phyloP scores from a whole-genome alignment of 1,140 invertebrate genomes.

The Limonius californicus region DNA sequence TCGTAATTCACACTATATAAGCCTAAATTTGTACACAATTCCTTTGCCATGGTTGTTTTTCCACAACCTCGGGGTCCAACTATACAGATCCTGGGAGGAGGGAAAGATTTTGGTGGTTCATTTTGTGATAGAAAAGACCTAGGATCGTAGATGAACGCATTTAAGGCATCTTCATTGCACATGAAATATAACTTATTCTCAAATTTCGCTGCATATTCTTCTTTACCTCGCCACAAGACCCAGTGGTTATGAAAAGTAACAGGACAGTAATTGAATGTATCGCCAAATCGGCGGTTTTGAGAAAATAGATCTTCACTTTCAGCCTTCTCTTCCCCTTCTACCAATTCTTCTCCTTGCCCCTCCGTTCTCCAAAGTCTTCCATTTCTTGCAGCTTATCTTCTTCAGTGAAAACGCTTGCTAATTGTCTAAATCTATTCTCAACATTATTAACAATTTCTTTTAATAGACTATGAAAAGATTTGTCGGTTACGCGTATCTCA shows the following conservation, averaged over 20 bases:
- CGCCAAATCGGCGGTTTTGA: constrained; percentile 48
- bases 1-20: constrained; percentile 51
- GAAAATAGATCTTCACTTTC: constrained; percentile 41
- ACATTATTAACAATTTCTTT: constrained; percentile 37
- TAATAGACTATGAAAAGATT: constrained; percentile 35
- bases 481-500: constrained; percentile 33
- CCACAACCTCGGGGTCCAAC: constrained; percentile 53
- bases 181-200: constrained; percentile 52
- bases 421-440: constrained; percentile 30
- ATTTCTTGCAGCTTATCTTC: constrained; percentile 34
- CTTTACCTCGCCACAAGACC: constrained; percentile 56
- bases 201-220: constrained; percentile 50
- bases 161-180: constrained; percentile 46
- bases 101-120: constrained; percentile 45
- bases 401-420: constrained; percentile 32
- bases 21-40: constrained; percentile 52
- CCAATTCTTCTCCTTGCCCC: constrained; percentile 29
- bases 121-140: constrained; percentile 46
- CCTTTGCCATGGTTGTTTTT: constrained; percentile 49
- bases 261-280: constrained; percentile 55
- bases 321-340: constrained; percentile 41
- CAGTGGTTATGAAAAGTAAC: constrained; percentile 49
- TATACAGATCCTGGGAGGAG: constrained; percentile 53
- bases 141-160: constrained; percentile 49
- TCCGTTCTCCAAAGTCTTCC: constrained; percentile 19